These are phyloP conservation scores for Aleiodes sp. DNA, from an alignment of 1,140 invertebrate genomes.

Conservation along the genomic window DNA sequence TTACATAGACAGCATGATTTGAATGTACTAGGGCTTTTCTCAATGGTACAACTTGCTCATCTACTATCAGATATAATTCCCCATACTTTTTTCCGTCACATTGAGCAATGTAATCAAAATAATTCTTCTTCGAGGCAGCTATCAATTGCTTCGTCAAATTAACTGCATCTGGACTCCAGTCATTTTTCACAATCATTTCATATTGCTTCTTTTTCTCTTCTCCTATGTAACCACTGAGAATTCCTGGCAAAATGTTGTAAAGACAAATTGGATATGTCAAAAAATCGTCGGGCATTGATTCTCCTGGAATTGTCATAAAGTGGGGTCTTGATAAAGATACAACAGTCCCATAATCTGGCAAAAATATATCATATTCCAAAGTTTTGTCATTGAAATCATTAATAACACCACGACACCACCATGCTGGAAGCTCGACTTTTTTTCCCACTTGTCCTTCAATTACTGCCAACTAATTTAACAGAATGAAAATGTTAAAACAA, in stretches of 20 bases:
- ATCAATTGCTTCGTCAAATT: neutral
- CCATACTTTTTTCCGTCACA: conserved; percentile 17
- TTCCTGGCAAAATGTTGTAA: conserved; percentile 47
- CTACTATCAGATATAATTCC: conserved; percentile 29
- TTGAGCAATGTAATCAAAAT: conserved; percentile 3
- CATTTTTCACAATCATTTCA: conserved; percentile 19
- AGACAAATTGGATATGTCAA: conserved; percentile 48
- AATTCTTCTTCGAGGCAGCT: neutral
- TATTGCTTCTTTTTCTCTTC: conserved; percentile 1
- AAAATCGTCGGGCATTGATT: conserved; percentile 37
- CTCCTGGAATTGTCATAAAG: conserved; percentile 36
- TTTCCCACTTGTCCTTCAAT: conserved; percentile 31
- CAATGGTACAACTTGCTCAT: conserved; percentile 17
- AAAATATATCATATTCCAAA: conserved; percentile 45
- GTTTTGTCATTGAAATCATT: conserved; percentile 12
- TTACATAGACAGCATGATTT: neutral
- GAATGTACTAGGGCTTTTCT: conserved; percentile 5
- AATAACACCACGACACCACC: conserved; percentile 48
- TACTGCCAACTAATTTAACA: conserved; percentile 41
- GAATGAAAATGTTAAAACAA: conserved; percentile 1
- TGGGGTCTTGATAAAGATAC: conserved; percentile 39
- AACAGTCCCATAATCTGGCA: conserved; percentile 51
- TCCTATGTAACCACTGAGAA: conserved; percentile 22
- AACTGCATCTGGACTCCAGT: neutral
- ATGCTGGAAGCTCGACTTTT: conserved; percentile 42